Evolutionary conservation across 2,113 vertebrate genomes (phyloP).

Genomic region (Dipodomys spectabilis): DNA sequence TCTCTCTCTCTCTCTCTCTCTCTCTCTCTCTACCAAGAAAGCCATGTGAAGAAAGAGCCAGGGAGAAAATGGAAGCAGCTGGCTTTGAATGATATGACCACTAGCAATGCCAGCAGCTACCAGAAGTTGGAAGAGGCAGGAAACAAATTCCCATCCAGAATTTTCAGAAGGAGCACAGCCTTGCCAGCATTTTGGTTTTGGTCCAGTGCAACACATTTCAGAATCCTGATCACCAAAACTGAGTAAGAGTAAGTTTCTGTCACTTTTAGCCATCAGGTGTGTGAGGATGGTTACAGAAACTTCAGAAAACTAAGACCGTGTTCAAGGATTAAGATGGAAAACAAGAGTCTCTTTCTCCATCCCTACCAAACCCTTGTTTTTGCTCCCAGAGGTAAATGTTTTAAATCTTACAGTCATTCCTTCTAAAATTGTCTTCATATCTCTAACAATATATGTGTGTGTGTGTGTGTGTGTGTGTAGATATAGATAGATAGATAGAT

Average conservation of each 20-base stretch:
- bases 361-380: neutral
- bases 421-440: neutral
- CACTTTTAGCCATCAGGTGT: neutral
- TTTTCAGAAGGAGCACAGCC: neutral
- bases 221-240: neutral
- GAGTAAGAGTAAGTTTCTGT: neutral
- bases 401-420: constrained; percentile 17
- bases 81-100: neutral
- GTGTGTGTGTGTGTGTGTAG: neutral
- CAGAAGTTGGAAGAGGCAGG: neutral
- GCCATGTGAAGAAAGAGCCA: neutral
- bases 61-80: neutral
- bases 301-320: neutral
- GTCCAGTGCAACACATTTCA: neutral
- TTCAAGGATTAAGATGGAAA: neutral
- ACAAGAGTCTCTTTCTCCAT: accelerated
- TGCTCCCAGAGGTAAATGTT: neutral
- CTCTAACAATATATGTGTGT: neutral
- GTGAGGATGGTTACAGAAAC: neutral
- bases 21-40: neutral
- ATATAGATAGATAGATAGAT: no score
- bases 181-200: neutral
- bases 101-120: neutral
- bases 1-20: no score
- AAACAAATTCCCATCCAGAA: neutral